Percentiles rank a stretch among this genome's conserved stretches.
phyloP scores from a whole-genome alignment of 2,888 invertebrate species.

The Netelia virgata region DNA sequence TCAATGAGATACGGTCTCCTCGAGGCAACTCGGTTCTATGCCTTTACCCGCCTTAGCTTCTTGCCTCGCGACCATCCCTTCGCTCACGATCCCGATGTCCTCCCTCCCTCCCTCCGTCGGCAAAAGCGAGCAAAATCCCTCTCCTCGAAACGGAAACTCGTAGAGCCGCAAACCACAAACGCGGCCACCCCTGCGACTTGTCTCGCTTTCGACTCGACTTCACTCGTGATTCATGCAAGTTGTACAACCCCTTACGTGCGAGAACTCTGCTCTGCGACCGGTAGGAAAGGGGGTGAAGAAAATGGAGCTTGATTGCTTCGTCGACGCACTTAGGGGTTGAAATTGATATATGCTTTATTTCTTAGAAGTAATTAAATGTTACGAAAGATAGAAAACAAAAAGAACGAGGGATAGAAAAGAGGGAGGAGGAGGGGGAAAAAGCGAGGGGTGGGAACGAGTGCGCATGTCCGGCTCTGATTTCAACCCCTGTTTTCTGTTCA shows the following conservation, averaged over 20 bases:
- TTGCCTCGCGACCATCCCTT: constrained; percentile 1
- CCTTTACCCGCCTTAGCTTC: constrained; percentile 57
- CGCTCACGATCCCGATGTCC: constrained; percentile 62
- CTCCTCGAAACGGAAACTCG: constrained; percentile 55
- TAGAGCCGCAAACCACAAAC: constrained; percentile 37
- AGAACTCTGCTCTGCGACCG: neutral
- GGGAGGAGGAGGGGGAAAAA: neutral
- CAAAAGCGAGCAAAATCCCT: constrained; percentile 39
- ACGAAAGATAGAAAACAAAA: neutral
- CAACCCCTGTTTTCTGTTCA: constrained; percentile 27
- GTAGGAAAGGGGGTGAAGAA: neutral
- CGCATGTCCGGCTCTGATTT: constrained; percentile 36
- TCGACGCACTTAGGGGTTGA: constrained; percentile 8
- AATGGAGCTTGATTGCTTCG: constrained; percentile 4
- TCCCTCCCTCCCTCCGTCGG: constrained; percentile 58
- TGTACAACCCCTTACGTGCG: neutral
- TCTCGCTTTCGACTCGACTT: constrained; percentile 58
- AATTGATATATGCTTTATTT: neutral
- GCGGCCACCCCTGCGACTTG: constrained; percentile 43
- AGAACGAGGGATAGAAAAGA: neutral
- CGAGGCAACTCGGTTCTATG: constrained; percentile 68
- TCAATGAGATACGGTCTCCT: constrained; percentile 84
- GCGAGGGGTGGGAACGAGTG: neutral
- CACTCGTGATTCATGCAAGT: constrained; percentile 60
- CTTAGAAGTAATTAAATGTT: neutral